A percentile compares a stretch with the other conserved stretches of the same genome.
phyloP scores from a whole-genome alignment of 2,113 vertebrate genomes.

The Cinclus cinclus region DNA sequence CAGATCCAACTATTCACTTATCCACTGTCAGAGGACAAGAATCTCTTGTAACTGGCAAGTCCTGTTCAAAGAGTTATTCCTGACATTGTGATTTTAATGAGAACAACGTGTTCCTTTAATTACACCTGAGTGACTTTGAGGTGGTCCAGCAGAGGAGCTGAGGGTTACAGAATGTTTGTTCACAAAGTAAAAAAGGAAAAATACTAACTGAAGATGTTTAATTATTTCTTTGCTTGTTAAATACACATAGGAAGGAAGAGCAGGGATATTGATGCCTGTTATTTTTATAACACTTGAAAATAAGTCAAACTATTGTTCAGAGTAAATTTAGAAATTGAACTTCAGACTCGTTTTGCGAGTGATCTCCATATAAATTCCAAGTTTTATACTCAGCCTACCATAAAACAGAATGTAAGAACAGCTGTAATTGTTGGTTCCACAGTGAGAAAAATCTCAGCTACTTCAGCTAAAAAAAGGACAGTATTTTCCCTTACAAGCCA shows the following conservation, averaged over 20 bases:
- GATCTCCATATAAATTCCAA: background rate
- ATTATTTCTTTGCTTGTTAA: background rate
- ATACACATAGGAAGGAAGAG: background rate
- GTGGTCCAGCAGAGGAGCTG: background rate
- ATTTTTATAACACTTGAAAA: background rate
- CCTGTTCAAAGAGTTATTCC: background rate
- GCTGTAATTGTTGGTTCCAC: background rate
- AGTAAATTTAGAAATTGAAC: background rate
- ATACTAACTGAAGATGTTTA: background rate
- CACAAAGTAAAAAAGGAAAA: background rate
- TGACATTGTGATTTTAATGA: conserved; percentile 8
- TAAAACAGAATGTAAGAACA: background rate
- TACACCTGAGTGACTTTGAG: conserved; percentile 5
- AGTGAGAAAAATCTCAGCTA: background rate
- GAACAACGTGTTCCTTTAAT: background rate
- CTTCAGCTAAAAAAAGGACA: background rate
- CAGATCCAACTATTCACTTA: conserved; percentile 7
- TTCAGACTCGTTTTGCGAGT: background rate
- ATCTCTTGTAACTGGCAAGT: background rate
- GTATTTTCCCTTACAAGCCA: background rate
- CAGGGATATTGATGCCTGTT: background rate
- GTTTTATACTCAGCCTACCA: background rate
- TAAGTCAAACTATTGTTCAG: background rate
- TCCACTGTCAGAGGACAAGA: background rate
- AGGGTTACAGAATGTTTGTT: background rate